Percentiles rank a stretch among this genome's conserved stretches.
Evolutionary conservation across 2,113 vertebrate genomes (phyloP).

Genomic region (Mormyrus iriodes): DNA sequence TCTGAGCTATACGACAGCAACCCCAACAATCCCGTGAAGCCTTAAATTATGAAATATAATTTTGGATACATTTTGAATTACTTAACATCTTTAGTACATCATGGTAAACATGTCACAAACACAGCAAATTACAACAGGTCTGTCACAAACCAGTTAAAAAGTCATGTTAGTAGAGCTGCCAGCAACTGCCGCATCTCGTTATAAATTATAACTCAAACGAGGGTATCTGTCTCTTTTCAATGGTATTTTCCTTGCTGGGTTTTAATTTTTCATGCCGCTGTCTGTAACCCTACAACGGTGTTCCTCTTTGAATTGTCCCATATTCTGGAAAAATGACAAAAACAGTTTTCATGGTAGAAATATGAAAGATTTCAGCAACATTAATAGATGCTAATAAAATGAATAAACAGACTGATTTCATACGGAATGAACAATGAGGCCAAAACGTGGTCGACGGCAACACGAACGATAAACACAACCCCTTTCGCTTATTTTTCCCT

Average conservation of each 20-base stretch:
- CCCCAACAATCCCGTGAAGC: neutral
- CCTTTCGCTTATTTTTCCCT: neutral
- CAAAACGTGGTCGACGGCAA: too few relatives aligned
- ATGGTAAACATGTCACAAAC: neutral
- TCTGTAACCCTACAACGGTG: neutral
- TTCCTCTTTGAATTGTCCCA: neutral
- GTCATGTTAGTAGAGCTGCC: neutral
- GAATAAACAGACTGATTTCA: neutral
- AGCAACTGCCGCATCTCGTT: neutral
- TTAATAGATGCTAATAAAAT: neutral
- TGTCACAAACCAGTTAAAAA: slow-evolving; percentile 3
- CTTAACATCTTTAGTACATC: neutral
- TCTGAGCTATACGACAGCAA: neutral
- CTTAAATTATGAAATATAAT: neutral
- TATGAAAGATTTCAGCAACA: neutral
- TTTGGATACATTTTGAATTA: neutral
- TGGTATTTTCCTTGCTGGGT: neutral
- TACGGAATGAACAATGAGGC: neutral
- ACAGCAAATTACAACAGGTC: neutral
- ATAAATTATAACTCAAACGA: neutral
- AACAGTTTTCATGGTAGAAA: neutral
- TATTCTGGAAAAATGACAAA: neutral
- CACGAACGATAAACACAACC: neutral
- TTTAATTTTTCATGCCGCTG: slow-evolving; percentile 1
- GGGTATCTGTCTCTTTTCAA: neutral